These are phyloP conservation scores for Caenorhabditis brenneri DNA, from an alignment of 1,140 invertebrate species.

Conservation along the genomic window DNA sequence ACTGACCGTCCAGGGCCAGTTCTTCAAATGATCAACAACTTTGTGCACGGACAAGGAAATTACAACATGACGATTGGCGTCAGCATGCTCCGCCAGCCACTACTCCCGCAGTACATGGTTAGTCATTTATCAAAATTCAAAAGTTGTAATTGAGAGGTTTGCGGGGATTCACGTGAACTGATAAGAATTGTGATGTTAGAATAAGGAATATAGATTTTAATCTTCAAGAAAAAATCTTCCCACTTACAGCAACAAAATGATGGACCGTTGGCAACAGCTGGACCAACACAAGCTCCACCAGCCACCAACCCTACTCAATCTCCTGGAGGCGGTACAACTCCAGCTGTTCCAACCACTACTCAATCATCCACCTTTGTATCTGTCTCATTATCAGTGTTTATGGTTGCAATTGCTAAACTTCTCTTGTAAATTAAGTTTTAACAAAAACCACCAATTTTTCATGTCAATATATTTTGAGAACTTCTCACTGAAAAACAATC, in stretches of 20 bases:
- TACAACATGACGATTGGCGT: conserved; percentile 37
- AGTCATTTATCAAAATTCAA: not conserved
- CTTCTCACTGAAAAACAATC: no score
- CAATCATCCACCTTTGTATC: not conserved
- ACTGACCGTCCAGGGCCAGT: conserved; percentile 73
- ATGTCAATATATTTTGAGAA: no score
- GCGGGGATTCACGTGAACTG: no score
- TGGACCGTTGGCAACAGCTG: not conserved
- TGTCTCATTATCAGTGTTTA: not conserved
- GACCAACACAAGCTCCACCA: not conserved
- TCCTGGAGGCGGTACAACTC: not conserved
- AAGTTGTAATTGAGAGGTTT: no score
- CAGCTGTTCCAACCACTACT: not conserved
- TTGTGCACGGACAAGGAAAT: conserved; percentile 52
- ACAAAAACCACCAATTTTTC: no score
- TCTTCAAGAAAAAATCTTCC: not conserved
- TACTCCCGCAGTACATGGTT: conserved; percentile 35
- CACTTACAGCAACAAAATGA: not conserved
- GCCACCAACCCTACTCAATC: not conserved
- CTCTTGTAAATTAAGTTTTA: not conserved
- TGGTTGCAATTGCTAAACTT: not conserved
- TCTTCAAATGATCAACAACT: conserved; percentile 71
- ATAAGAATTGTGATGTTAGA: no score
- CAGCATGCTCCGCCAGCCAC: conserved; percentile 41
- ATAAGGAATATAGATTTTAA: no score